phyloP scores from a whole-genome alignment of 2,797 vertebrate species.

The Eulemur coronatus region DNA sequence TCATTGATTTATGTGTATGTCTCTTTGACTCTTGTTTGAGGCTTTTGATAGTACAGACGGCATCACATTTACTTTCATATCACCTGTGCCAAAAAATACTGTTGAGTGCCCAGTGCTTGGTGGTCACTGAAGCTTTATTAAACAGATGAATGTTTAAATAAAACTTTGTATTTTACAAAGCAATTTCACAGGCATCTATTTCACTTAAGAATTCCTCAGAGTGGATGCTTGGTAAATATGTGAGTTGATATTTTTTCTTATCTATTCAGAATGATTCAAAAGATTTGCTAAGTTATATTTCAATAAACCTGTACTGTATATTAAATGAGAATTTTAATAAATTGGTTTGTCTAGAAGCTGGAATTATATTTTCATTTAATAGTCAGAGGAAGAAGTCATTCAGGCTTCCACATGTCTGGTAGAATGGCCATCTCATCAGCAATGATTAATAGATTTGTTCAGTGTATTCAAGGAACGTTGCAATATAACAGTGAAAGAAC shows the following conservation, averaged over 20 bases:
- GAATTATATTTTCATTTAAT: background rate
- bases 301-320: background rate
- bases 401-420: background rate
- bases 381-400: constrained; percentile 1
- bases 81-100: background rate
- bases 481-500: background rate
- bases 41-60: background rate
- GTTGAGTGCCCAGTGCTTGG: background rate
- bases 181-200: background rate
- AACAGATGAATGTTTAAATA: background rate
- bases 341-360: background rate
- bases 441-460: constrained; percentile 8
- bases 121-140: background rate
- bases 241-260: background rate
- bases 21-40: background rate
- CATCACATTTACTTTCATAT: background rate
- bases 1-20: background rate
- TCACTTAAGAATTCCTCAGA: background rate
- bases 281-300: constrained; percentile 8
- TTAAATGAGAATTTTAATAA: background rate
- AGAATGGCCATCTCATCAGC: background rate
- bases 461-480: background rate
- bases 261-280: constrained; percentile 11
- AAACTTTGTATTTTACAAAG: background rate
- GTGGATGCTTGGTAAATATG: background rate